Base-by-base conservation (phyloP, 1,140 invertebrate species). In the Ceratina calcarata region DNA sequence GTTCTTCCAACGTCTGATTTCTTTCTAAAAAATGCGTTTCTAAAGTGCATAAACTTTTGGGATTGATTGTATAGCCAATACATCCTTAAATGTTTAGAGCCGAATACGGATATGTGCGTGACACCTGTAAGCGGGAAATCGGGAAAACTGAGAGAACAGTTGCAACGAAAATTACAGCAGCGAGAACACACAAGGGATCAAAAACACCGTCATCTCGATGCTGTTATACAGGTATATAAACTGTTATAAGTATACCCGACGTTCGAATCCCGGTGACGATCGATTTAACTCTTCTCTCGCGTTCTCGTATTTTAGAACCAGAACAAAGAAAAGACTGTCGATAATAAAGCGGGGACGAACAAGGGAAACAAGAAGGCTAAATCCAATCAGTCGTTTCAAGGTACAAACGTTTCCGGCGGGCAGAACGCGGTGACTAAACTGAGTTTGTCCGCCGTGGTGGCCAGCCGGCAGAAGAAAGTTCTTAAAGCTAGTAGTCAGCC, bases 161-260 rank as follows among this genome's bases (percentile, higher is more conserved):
- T 96, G 60, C 95, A 95, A 87, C 93, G 94, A 61, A 96, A 96
- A 90, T 91, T 96, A 58, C 94, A 96, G 69, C 95, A 96, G 90
- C 94, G 95, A 71, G 95, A 96, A 88, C 91, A 95, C 20, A 94
- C 95, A 61, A 95, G 95, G 80, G 95, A 97, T 87, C 94, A 96
- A 85, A 97, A 97, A 89, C 93, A 89, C 83, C 86, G 88, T 76
- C 80, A 89, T 74, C 61, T 86, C 51, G 88, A 91, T 66, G 80
- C 76, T 69, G 71, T 83, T 84, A 76, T 80, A 69, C 90, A 90
- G 86, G 85, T 86, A 85, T 15, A 18, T 60, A 64, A 60, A 37
- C 32, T 13, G 55, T 57, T 57, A 3, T 12, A 37, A 18, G n/a
- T 18, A n/a, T n/a, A 62, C 4, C 15, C 24, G 24, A 62, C 24